Base-by-base conservation (phyloP, 2,888 invertebrate genomes). In the Podabrus alpinus region DNA sequence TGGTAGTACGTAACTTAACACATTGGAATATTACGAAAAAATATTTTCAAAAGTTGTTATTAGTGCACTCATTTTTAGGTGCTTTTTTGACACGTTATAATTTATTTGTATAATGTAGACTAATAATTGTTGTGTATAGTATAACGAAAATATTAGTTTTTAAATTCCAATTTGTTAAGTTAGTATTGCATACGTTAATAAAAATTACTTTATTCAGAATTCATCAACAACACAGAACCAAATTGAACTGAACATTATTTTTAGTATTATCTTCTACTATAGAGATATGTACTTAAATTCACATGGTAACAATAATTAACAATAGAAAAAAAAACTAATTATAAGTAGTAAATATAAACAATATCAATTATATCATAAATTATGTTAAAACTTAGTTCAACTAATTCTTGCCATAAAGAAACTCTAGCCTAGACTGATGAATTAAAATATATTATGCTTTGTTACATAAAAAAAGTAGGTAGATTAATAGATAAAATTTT, bases 321-420 rank as follows among this genome's bases (percentile, higher is more conserved):
- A 80, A 81, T 81, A 78, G 74, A 75, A 78, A 78, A 76, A 78
- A 76, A 74, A 80, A 75, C 79, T 81, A 81, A 83, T 80, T 80
- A 81, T 83, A 82, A 79, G 79, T 82, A 83, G 83, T 79, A 73
- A 77, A 79, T 80, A 83, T 82, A 79, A 76, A 79, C 81, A 80
- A 84, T 83, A 85, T 85, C 83, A 85, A 84, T 84, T 84, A 85
- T 84, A 83, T 84, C 82, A 83, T 80, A 81, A 79, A 73, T 76
- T 76, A 73, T 74, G 73, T 76, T 76, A 76, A 71, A 69, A 64
- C 62, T 73, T 76, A 76, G 85, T 86, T 86, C 85, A 84, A 86
- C 86, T 81, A 84, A 85, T 83, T 86, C 84, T 86, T 85, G 86
- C 86, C 86, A 86, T 86, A 85, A 86, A 85, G 84, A 86, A 85